Base-by-base conservation (phyloP, 2,113 vertebrate genomes). In the Chascanopsetta lugubris region DNA sequence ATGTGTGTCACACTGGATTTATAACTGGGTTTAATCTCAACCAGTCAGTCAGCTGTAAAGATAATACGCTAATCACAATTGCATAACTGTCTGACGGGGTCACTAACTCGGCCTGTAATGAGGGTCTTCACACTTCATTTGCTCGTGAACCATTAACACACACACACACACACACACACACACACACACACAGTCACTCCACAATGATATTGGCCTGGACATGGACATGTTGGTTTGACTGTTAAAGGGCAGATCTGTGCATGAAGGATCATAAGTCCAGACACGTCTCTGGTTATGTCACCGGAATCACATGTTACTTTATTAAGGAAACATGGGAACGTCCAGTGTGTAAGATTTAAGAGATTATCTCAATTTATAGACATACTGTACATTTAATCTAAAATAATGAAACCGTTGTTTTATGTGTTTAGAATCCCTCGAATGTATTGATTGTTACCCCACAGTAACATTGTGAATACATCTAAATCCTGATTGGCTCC, bases 141-240 rank as follows among this genome's bases (percentile, higher is more conserved):
- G 63, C 32, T 72, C 26, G 75, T 83, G 22, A 87, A 77, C 45
- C 45, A 45, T 84, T 82, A 76, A 86, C 64, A 34, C 20, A 21
- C 47, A 60, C 8, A 17, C 12, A 32, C 29, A 12, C 21, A 13
- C 45, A 24, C 45, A 46, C 21, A 46, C 18, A 29, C 13, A 25
- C 25, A 58, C 11, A n/a, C 13, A 6, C 17, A 38, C 32, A 59
- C 47, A 25, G 30, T 18, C 24, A 12, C 38, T 40, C 12, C 13
- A 17, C 8, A 5, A 21, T 22, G 18, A 22, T 20, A 10, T n/a
- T 11, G 7, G 40, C 5, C 17, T 43, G 40, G 2, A 43, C 5
- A 18, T 18, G 3, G n/a, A 34, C 20, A 54, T 54, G 51, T 22
- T 36, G 15, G 36, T 42, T 17, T 42, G 6, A 40, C 38, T 40